Base-by-base conservation (phyloP, 2,888 invertebrate species). In the Eurytoma californica region DNA sequence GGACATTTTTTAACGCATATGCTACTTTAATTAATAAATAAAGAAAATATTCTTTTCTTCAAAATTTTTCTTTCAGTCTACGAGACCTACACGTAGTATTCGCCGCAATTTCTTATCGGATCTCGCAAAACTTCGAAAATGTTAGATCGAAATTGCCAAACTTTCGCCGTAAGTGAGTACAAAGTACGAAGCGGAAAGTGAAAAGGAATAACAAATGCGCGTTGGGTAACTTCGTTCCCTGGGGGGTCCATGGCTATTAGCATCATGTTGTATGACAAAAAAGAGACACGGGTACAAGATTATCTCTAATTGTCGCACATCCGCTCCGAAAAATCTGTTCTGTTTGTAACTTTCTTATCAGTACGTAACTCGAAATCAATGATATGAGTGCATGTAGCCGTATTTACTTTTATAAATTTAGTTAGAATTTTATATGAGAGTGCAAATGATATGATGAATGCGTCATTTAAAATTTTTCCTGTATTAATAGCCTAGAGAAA, bases 71-170 rank as follows among this genome's bases (percentile, higher is more conserved):
- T 9, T 39, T 39, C 39, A 0, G 9, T 1, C 9, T 9, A 39
- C 39, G 9, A 39, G 9, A 9, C 39, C 39, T 39, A 39, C 1
- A 1, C 9, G 39, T 39, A 39, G 9, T 24, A 24, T 24, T 24
- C 24, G 60, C 14, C 16, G 28, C 24, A 60, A 24, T 24, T 24
- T 60, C 14, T 24, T 20, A 60, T 14, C 20, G 39, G 3, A 14
- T 3, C 58, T 3, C 60, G 7, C 28, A 58, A 4, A 60, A 61
- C 9, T 61, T 30, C 39, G 9, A 39, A 30, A 1, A 39, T 61
- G 28, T 16, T 30, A 61, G 53, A 14, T n/a, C 5, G 30, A 30
- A n/a, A 61, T 61, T 61, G 30, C 61, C 61, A 61, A 61, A 61
- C 30, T 30, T 61, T 30, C 61, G n/a, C 16, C n/a, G 61, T 39